These are phyloP conservation scores for Siniperca undulata DNA, from an alignment of 2,797 vertebrate species.

Conservation along the genomic window DNA sequence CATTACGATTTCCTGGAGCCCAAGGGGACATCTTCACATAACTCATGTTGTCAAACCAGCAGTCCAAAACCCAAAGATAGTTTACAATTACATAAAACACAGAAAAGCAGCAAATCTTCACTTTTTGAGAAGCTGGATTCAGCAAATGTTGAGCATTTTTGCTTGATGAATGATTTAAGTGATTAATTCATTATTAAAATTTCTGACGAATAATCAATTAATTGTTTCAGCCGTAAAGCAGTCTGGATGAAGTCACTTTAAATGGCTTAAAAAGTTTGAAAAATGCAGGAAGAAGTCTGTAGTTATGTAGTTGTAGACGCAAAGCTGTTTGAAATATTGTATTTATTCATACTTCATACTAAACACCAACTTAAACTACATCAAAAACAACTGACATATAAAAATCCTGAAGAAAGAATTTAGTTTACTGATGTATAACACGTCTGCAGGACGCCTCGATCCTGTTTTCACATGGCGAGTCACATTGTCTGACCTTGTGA, in stretches of 20 bases:
- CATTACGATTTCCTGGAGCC: not conserved
- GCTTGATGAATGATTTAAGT: not conserved
- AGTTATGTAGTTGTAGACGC: too few relatives aligned
- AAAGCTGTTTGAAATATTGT: too few relatives aligned
- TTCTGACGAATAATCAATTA: not conserved
- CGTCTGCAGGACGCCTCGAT: conserved; percentile 13
- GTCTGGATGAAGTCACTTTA: not conserved
- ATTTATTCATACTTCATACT: not conserved
- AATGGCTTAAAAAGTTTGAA: not conserved
- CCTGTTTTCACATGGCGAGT: conserved; percentile 38
- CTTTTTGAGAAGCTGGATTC: not conserved
- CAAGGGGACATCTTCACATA: not conserved
- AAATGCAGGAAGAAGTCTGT: not conserved
- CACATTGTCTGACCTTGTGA: conserved; percentile 38
- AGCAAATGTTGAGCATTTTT: not conserved
- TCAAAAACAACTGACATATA: too few relatives aligned
- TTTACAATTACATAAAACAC: not conserved
- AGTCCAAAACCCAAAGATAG: not conserved
- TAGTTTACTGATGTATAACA: not conserved
- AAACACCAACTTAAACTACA: not conserved
- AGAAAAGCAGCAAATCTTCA: not conserved
- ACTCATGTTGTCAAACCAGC: not conserved
- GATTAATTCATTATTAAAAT: not conserved
- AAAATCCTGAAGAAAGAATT: not conserved
- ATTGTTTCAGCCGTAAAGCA: not conserved